A percentile compares a stretch with the other conserved stretches of the same genome.
Conservation (phyloP, 2,888 invertebrate species). For the Heteromyza rotundicornis region DNA sequence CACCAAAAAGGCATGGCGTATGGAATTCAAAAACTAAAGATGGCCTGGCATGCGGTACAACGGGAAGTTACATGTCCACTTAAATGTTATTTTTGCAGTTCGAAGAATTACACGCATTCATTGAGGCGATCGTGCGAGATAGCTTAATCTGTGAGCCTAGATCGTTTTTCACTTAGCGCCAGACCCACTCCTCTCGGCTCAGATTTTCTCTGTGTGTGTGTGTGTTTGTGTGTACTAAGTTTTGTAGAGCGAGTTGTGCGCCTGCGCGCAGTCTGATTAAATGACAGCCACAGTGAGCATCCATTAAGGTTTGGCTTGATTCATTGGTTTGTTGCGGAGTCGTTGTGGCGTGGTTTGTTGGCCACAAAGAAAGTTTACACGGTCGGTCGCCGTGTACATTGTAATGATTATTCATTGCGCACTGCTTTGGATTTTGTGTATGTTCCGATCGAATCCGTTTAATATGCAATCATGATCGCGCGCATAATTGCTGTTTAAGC, state of each 20-base stretch:
- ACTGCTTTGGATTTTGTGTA: too few species aligned
- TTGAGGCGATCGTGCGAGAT: not conserved
- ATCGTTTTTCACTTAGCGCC: slow-evolving; percentile 8
- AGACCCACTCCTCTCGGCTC: not conserved
- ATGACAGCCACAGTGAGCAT: not conserved
- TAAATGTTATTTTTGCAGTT: not conserved
- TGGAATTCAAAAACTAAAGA: not conserved
- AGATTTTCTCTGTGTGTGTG: not conserved
- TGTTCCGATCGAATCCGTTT: too few species aligned
- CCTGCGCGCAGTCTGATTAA: not conserved
- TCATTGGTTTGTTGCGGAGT: slow-evolving; percentile 15
- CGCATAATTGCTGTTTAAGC: slow-evolving; percentile 47
- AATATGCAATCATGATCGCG: slow-evolving; percentile 54
- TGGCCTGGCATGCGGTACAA: not conserved
- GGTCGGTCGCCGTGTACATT: not conserved
- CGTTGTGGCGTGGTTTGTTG: slow-evolving; percentile 13
- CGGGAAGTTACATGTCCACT: not conserved
- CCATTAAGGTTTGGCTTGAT: slow-evolving; percentile 15
- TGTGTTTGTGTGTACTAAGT: slow-evolving; percentile 5
- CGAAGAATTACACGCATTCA: not conserved
- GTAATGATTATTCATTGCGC: not conserved
- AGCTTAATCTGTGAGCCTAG: not conserved
- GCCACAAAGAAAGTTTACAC: not conserved
- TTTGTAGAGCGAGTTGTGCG: not conserved
- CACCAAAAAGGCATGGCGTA: not conserved